Percentiles rank a stretch among this genome's conserved stretches.
phyloP scores from a whole-genome alignment of 2,888 invertebrate species.

The Sipha maydis region DNA sequence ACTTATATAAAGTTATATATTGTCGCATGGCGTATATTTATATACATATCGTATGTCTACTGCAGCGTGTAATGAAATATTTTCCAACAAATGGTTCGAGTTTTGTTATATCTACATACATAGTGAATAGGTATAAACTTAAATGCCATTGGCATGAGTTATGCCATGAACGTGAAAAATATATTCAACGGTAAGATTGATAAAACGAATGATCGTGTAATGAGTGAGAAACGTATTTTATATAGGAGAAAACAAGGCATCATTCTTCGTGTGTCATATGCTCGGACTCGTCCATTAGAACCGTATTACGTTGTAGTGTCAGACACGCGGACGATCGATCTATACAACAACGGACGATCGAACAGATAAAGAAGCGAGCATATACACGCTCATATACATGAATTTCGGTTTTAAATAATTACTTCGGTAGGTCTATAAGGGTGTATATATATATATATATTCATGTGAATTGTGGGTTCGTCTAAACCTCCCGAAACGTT shows the following conservation, averaged over 20 bases:
- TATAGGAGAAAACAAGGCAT: background rate
- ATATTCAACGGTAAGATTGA: background rate
- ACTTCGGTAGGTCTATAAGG: background rate
- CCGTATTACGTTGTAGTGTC: slow-evolving; percentile 40
- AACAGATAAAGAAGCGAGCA: background rate
- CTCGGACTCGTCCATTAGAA: slow-evolving; percentile 34
- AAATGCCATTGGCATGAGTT: background rate
- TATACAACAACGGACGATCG: slow-evolving; percentile 14
- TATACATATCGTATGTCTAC: background rate
- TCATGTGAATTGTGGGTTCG: background rate
- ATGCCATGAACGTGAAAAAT: background rate
- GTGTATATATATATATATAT: background rate
- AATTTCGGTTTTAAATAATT: slow-evolving; percentile 34
- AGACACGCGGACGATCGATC: slow-evolving; percentile 36
- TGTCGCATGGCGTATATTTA: no score
- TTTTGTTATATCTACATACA: background rate
- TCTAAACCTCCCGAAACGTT: slow-evolving; percentile 4
- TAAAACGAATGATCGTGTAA: background rate
- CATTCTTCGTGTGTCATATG: slow-evolving; percentile 7
- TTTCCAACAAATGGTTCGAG: background rate
- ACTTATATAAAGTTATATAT: no score
- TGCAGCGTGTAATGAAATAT: background rate
- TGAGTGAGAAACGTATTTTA: background rate
- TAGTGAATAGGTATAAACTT: background rate
- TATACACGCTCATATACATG: background rate